Conservation (phyloP, 1,140 invertebrate genomes). For the Ceratina australensis region DNA sequence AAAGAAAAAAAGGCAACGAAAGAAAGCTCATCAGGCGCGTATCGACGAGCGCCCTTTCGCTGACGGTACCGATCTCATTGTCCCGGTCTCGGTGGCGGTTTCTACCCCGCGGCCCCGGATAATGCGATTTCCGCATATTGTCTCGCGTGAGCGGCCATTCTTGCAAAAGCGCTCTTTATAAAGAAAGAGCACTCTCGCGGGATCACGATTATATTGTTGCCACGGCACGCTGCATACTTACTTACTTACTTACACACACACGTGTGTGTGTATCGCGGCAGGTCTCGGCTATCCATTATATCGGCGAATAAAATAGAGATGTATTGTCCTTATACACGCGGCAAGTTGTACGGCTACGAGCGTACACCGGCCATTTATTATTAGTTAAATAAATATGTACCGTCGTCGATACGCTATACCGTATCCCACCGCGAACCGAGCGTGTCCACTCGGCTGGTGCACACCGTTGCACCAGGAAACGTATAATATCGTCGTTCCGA, state of each 20-base stretch:
- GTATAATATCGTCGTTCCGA: background rate
- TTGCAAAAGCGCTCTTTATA: conserved; percentile 53
- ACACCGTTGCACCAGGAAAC: conserved; percentile 29
- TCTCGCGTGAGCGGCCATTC: conserved; percentile 56
- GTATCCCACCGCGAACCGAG: no score
- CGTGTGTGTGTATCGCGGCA: conserved; percentile 15
- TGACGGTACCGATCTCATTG: conserved; percentile 50
- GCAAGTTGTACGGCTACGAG: conserved; percentile 59
- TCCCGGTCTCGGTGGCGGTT: conserved; percentile 55
- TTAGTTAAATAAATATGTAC: conserved; percentile 50
- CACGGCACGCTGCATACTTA: conserved; percentile 19
- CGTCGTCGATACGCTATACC: conserved; percentile 18
- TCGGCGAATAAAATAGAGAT: conserved; percentile 69
- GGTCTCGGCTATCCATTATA: conserved; percentile 63
- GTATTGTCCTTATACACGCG: conserved; percentile 67
- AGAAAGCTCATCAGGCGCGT: conserved; percentile 33
- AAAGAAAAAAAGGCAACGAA: background rate
- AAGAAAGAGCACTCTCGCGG: conserved; percentile 48
- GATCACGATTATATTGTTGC: conserved; percentile 72
- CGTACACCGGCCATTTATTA: conserved; percentile 61
- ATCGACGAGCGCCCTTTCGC: conserved; percentile 48
- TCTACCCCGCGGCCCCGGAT: conserved; percentile 61
- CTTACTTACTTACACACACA: no score
- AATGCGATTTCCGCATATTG: conserved; percentile 69
- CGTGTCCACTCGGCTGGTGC: conserved; percentile 6